These are phyloP conservation scores for Raphicerus campestris DNA, from an alignment of 2,113 vertebrate species.

Conservation along the genomic window DNA sequence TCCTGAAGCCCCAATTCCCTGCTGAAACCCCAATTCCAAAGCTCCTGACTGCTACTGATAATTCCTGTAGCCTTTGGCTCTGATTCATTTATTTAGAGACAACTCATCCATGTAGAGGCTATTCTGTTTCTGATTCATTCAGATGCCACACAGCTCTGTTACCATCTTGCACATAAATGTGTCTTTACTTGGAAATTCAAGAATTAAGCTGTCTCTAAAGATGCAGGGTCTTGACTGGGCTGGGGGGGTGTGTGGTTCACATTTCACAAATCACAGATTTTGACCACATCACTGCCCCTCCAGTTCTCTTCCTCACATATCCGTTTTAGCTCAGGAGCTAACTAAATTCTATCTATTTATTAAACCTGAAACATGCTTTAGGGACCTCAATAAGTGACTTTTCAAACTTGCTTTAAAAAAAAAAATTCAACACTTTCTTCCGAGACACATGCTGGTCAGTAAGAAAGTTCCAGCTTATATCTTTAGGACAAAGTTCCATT, in stretches of 20 bases:
- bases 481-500: not conserved
- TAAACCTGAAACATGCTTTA: slow-evolving; percentile 5
- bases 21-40: not conserved
- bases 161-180: not conserved
- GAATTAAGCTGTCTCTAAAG: not conserved
- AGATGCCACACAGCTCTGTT: not conserved
- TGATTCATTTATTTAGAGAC: slow-evolving; percentile 13
- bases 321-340: not conserved
- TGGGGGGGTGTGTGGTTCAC: not conserved
- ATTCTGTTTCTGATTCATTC: not conserved
- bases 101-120: not conserved
- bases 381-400: not conserved
- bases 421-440: slow-evolving; percentile 6
- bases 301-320: not conserved
- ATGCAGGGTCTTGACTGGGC: not conserved
- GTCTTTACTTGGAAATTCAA: slow-evolving; percentile 7
- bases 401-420: not conserved
- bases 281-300: not conserved
- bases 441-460: slow-evolving; percentile 32
- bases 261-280: not conserved
- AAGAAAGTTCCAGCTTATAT: slow-evolving; percentile 22
- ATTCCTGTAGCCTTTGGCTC: not conserved
- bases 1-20: not conserved
- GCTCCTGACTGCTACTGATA: not conserved
- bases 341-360: not conserved